Conservation (phyloP, 1,140 invertebrate genomes). For the Drosophila arizonae region DNA sequence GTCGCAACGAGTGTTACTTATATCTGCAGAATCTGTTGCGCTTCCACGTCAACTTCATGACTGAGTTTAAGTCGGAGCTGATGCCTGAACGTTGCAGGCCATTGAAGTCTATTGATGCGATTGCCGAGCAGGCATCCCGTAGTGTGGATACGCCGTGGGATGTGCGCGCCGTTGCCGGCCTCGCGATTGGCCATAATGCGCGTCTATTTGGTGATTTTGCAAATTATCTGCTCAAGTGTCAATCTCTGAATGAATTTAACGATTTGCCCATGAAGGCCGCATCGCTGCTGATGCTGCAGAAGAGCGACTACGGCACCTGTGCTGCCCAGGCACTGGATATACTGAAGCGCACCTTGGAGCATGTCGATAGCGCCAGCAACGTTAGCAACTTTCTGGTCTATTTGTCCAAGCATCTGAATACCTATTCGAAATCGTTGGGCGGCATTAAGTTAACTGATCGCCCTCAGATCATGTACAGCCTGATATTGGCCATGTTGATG, state of each 20-base stretch:
- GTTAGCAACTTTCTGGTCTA: slow-evolving; percentile 56
- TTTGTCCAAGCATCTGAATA: slow-evolving; percentile 54
- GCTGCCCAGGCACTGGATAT: slow-evolving; percentile 24
- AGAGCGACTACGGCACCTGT: neutral
- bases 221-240: slow-evolving; percentile 21
- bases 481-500: slow-evolving; percentile 39
- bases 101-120: neutral
- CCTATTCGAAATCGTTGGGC: slow-evolving; percentile 50
- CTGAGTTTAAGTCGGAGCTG: slow-evolving; percentile 31
- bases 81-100: neutral
- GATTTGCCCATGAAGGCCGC: slow-evolving; percentile 57
- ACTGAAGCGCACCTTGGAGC: slow-evolving; percentile 18
- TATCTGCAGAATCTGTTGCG: slow-evolving; percentile 59
- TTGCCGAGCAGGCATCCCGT: slow-evolving; percentile 43
- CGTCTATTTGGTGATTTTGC: slow-evolving; percentile 26
- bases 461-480: slow-evolving; percentile 1
- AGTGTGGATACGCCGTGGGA: slow-evolving; percentile 61
- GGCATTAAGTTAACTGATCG: neutral
- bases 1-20: slow-evolving; percentile 56
- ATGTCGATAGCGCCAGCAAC: slow-evolving; percentile 13
- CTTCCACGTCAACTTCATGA: slow-evolving; percentile 52
- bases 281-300: slow-evolving; percentile 43
- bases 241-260: neutral
- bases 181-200: slow-evolving; percentile 50
- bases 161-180: slow-evolving; percentile 63